Evolutionary conservation across 1,140 invertebrate species (phyloP).

Genomic region (Eufriesea mexicana): DNA sequence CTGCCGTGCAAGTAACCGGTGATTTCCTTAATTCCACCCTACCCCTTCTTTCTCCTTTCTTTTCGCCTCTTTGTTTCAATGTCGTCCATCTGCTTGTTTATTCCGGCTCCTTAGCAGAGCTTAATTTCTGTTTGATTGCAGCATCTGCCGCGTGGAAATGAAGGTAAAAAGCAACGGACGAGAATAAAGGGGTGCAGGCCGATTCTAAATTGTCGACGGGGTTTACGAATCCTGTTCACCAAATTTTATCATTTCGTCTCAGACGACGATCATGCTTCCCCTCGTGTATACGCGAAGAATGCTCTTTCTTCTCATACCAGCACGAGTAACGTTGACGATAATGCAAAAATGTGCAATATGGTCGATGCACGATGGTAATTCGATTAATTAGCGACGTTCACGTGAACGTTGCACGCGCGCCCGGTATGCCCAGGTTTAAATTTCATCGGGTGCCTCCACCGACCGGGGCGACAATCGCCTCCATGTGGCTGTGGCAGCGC

Average conservation of each 20-base stretch:
- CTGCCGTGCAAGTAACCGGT: conserved; percentile 33
- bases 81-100: conserved; percentile 49
- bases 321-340: neutral
- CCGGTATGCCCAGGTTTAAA: conserved; percentile 9
- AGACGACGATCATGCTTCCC: no score
- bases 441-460: neutral
- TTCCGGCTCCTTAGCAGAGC: conserved; percentile 7
- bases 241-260: no score
- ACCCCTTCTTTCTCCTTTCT: no score
- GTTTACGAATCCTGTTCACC: neutral
- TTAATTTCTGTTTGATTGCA: conserved; percentile 51
- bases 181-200: no score
- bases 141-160: conserved; percentile 34
- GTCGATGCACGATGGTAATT: neutral
- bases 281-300: neutral
- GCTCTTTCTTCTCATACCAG: neutral
- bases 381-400: conserved; percentile 15
- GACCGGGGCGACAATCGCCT: neutral
- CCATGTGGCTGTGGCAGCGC: neutral
- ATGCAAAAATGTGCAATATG: neutral
- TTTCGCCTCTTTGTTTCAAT: conserved; percentile 4
- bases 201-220: neutral
- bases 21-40: conserved; percentile 37
- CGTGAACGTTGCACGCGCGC: conserved; percentile 2
- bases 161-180: neutral